Evolutionary conservation across 1,140 invertebrate genomes (phyloP).

Genomic region (Goniozus legneri): DNA sequence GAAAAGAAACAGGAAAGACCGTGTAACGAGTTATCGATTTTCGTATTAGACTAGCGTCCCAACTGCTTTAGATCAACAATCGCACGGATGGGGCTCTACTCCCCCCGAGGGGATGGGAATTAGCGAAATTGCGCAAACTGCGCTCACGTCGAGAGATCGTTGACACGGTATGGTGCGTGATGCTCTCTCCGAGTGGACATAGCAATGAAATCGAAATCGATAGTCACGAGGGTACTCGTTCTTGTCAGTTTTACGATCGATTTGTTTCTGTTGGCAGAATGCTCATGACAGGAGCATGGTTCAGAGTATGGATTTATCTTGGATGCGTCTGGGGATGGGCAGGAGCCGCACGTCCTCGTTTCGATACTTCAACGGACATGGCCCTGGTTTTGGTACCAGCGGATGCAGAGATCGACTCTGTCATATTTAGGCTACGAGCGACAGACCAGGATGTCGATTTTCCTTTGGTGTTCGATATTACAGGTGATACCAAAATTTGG

Average conservation of each 20-base stretch:
- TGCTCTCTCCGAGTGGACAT: too few relatives aligned
- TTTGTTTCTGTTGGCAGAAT: too few relatives aligned
- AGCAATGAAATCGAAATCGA: too few relatives aligned
- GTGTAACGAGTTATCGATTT: slow-evolving; percentile 18
- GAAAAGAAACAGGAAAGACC: slow-evolving; percentile 11
- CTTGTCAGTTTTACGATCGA: too few relatives aligned
- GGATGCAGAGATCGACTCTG: slow-evolving; percentile 74
- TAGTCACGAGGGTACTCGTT: too few relatives aligned
- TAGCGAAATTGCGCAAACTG: too few relatives aligned
- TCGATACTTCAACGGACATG: slow-evolving; percentile 79
- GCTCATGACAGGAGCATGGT: slow-evolving; percentile 46
- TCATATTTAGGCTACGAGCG: slow-evolving; percentile 81
- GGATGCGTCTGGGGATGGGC: slow-evolving; percentile 39
- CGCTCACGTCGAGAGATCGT: too few relatives aligned
- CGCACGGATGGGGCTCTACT: too few relatives aligned
- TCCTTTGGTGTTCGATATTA: slow-evolving; percentile 75
- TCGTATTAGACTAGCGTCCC: slow-evolving; percentile 4
- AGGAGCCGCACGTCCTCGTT: slow-evolving; percentile 64
- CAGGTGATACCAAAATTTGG: slow-evolving; percentile 53
- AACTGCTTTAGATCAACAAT: too few relatives aligned
- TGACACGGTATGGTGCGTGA: too few relatives aligned
- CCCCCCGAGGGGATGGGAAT: too few relatives aligned
- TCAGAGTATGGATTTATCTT: slow-evolving; percentile 49
- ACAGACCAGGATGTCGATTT: slow-evolving; percentile 85
- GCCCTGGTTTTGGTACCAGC: slow-evolving; percentile 74